Conservation (phyloP, 2,797 vertebrate genomes). For the Tapirus indicus region DNA sequence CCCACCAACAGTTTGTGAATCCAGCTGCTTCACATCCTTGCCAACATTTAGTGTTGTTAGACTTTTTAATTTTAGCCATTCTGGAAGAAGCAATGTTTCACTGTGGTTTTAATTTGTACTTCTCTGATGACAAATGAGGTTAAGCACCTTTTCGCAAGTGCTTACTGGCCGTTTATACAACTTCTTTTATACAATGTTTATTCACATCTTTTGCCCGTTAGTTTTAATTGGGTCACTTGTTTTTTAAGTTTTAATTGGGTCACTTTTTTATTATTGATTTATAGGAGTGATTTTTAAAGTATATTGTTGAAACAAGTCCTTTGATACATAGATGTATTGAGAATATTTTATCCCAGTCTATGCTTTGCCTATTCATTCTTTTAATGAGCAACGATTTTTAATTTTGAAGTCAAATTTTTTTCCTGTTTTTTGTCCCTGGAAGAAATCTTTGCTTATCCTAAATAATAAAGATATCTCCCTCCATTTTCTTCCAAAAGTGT, state of each 20-base stretch:
- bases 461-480: not conserved
- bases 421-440: not conserved
- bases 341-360: not conserved
- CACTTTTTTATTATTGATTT: not conserved
- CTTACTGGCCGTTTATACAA: not conserved
- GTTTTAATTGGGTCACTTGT: not conserved
- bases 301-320: constrained; percentile 5
- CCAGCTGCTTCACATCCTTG: not conserved
- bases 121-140: not conserved
- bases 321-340: not conserved
- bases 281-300: constrained; percentile 32
- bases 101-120: not conserved
- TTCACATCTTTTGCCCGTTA: not conserved
- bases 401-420: constrained; percentile 10
- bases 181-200: constrained; percentile 11
- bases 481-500: not conserved
- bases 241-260: not conserved
- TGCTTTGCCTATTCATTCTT: not conserved
- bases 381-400: not conserved
- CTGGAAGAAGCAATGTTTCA: constrained; percentile 1
- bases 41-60: not conserved
- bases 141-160: not conserved
- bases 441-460: not conserved
- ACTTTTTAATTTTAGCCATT: not conserved
- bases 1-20: not conserved